Conservation (phyloP, 2,888 invertebrate species). For the Ecliptopera silaceata region DNA sequence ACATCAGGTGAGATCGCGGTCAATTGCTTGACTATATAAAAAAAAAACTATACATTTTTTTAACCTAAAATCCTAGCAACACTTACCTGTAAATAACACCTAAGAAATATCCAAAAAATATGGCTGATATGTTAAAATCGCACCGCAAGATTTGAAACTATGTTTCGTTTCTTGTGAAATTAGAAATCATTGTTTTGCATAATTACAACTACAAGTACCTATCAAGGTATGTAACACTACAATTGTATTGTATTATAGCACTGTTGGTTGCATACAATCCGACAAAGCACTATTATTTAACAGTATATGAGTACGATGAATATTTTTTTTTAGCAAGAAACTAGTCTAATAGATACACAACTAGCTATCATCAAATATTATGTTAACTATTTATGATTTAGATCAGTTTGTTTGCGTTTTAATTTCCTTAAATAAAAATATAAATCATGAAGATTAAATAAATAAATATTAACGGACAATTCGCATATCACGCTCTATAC, state of each 20-base stretch:
- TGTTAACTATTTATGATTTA: too few species aligned
- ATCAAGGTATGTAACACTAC: conserved; percentile 6
- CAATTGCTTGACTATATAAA: too few species aligned
- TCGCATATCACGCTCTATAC: too few species aligned
- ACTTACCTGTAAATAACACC: background rate
- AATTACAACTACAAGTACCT: conserved; percentile 2
- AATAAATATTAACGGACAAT: too few species aligned
- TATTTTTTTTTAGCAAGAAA: background rate
- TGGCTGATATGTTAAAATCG: background rate
- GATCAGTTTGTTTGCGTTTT: too few species aligned
- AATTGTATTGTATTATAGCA: conserved; percentile 3
- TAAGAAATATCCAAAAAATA: background rate
- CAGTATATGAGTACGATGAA: background rate
- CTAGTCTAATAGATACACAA: too few species aligned
- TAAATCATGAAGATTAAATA: too few species aligned
- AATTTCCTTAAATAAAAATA: too few species aligned
- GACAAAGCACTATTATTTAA: background rate
- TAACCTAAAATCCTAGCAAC: background rate
- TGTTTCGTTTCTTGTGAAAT: conserved; percentile 7
- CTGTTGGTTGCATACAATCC: conserved; percentile 1
- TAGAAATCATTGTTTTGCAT: conserved; percentile 8
- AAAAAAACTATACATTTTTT: too few species aligned
- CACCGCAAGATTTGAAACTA: background rate
- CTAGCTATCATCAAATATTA: too few species aligned
- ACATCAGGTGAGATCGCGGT: too few species aligned